A percentile compares a stretch with the other conserved stretches of the same genome.
Evolutionary conservation across 2,113 vertebrate species (phyloP).

Genomic region (Menura novaehollandiae): DNA sequence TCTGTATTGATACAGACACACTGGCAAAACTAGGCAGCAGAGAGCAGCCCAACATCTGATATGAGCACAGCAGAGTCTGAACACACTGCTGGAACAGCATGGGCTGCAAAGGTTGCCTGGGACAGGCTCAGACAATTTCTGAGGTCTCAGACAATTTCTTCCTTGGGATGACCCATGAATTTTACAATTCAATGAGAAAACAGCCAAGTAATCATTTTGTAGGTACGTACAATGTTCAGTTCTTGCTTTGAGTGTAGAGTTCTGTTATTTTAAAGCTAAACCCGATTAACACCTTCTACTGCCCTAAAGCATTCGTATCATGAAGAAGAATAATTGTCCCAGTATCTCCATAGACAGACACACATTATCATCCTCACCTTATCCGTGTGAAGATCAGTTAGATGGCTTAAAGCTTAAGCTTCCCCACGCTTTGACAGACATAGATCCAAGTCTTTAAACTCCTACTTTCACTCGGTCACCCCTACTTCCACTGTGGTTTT

Average conservation of each 20-base stretch:
- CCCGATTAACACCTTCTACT: neutral
- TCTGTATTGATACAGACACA: neutral
- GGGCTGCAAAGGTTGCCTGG: neutral
- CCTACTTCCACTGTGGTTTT: neutral
- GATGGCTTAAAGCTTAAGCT: neutral
- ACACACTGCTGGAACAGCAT: neutral
- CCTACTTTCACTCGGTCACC: neutral
- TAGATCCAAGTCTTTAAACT: neutral
- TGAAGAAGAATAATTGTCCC: neutral
- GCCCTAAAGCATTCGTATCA: fast-evolving
- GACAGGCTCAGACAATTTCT: neutral
- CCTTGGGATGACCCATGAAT: neutral
- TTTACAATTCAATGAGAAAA: neutral
- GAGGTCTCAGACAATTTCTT: neutral
- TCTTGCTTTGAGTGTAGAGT: neutral
- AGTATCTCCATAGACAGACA: neutral
- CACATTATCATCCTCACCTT: neutral
- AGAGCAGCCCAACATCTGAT: neutral
- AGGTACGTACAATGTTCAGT: neutral
- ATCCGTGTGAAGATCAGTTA: neutral
- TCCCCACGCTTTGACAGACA: neutral
- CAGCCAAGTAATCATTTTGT: neutral
- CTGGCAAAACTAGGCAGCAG: neutral
- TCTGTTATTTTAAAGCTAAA: neutral
- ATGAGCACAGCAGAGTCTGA: neutral